phyloP scores from a whole-genome alignment of 2,888 invertebrate species.

The Malacosoma neustria region DNA sequence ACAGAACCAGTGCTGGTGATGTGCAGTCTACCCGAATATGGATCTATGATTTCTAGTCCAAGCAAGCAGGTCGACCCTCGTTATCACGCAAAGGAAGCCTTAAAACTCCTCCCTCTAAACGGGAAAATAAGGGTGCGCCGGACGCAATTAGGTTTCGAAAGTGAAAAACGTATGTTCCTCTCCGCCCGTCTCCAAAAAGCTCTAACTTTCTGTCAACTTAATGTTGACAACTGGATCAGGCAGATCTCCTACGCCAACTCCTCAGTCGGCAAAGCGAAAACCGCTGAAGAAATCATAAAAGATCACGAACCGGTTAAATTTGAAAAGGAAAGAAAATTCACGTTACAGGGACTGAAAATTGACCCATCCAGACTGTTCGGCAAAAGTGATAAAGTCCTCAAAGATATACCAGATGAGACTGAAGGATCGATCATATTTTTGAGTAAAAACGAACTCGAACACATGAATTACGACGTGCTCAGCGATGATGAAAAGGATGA shows the following conservation, averaged over 20 bases:
- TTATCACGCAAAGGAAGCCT: conserved; percentile 69
- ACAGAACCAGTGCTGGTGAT: conserved; percentile 79
- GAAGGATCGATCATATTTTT: conserved; percentile 80
- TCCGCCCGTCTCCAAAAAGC: conserved; percentile 78
- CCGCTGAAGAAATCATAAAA: conserved; percentile 71
- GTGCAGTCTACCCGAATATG: conserved; percentile 75
- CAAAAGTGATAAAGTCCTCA: conserved; percentile 67
- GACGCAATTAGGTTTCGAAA: conserved; percentile 77
- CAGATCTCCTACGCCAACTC: conserved; percentile 73
- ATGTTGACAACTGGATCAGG: conserved; percentile 78
- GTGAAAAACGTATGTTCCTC: conserved; percentile 77
- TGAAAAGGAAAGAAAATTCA: conserved; percentile 69
- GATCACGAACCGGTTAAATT: conserved; percentile 67
- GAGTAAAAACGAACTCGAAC: conserved; percentile 78
- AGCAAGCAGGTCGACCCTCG: conserved; percentile 71
- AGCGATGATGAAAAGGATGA: conserved; percentile 70
- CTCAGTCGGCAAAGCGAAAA: conserved; percentile 53
- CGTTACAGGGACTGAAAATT: conserved; percentile 65
- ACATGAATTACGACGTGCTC: conserved; percentile 74
- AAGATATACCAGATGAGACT: conserved; percentile 74
- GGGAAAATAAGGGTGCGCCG: conserved; percentile 56
- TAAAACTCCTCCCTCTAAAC: conserved; percentile 65
- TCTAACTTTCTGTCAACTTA: conserved; percentile 78
- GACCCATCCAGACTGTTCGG: conserved; percentile 66
- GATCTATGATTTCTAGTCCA: conserved; percentile 56